phyloP scores from a whole-genome alignment of 92 coral and sea anemone species.

The Umimayanthus kanabou region DNA sequence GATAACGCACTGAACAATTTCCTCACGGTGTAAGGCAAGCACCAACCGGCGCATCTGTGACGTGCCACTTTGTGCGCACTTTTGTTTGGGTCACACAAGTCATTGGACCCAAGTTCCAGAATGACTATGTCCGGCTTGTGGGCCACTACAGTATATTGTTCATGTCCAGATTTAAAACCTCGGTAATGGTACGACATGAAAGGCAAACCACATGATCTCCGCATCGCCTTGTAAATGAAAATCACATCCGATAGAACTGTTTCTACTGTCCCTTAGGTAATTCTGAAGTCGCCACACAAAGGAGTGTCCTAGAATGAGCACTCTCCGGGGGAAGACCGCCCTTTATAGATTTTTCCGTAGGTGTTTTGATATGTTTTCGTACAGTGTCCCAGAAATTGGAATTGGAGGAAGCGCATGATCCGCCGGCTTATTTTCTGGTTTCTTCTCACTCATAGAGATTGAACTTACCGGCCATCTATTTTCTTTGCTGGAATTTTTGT shows the following conservation, averaged over 20 bases:
- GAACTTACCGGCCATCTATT: too few relatives aligned
- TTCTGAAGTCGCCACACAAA: conserved; percentile 22
- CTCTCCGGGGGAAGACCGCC: neutral
- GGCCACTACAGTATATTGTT: neutral
- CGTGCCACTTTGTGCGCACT: conserved; percentile 3
- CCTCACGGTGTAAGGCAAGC: neutral
- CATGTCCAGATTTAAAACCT: neutral
- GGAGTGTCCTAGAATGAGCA: conserved; percentile 6
- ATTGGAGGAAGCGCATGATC: too few relatives aligned
- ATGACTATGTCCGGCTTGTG: neutral
- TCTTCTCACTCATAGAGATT: too few relatives aligned
- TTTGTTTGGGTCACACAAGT: neutral
- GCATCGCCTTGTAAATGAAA: too few relatives aligned
- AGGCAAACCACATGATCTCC: too few relatives aligned
- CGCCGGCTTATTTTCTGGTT: too few relatives aligned
- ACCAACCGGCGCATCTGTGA: conserved; percentile 9
- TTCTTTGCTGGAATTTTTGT: too few relatives aligned
- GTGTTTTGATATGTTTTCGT: too few relatives aligned
- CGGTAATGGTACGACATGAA: neutral
- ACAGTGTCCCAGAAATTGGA: too few relatives aligned
- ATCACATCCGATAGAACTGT: neutral
- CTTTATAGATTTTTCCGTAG: too few relatives aligned
- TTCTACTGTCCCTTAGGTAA: neutral
- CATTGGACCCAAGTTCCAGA: conserved; percentile 30
- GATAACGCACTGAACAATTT: neutral